Evolutionary conservation across 2,113 vertebrate genomes (phyloP), one percentile per base, ranked within the genome.

Genomic region (Aramus guarauna): DNA sequence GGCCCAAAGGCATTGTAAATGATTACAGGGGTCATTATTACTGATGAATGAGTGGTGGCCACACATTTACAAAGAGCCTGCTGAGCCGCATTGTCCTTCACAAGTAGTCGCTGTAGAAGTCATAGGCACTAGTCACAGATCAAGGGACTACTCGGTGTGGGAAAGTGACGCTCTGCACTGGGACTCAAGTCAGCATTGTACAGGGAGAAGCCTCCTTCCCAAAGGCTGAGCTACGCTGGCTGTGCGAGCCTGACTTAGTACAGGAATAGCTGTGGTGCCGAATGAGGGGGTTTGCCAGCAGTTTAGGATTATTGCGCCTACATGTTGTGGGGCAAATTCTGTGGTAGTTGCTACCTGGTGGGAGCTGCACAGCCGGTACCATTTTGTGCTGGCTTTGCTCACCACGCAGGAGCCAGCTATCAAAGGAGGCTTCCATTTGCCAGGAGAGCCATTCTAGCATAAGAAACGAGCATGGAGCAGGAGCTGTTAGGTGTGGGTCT

Each of bases 21-120:
- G 24, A 93, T 94, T 96, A 77, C 39, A 92, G 88, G 76, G 77
- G 79, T 96, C 89, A 85, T 90, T 96, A 87, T 94, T 89, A 36
- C 77, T 60, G 72, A 78, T 95, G 88, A 76, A 71, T 95, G 74
- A 75, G 74, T 80, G 6, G 4, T 0, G 3, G 52, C 63, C 90
- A 91, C 56, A 66, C 66, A 63, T 85, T 87, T 77, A 85, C 82
- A 91, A 95, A 91, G 52, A 55, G 68, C 67, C 94, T 88, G 86
- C 90, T 95, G 88, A 96, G 90, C 59, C 2, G 4, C 85, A 73
- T 87, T 94, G 83, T 91, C 80, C 81, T 82, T 55, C 66, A 80
- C 64, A 23, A 96, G 88, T 72, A 82, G 73, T 48, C 60, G 43
- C 87, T 1, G n/a, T 53, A 83, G 93, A 96, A 96, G 73, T 73